These are phyloP conservation scores for Nomada fabriciana DNA, from an alignment of 2,888 invertebrate genomes.

Conservation along the genomic window DNA sequence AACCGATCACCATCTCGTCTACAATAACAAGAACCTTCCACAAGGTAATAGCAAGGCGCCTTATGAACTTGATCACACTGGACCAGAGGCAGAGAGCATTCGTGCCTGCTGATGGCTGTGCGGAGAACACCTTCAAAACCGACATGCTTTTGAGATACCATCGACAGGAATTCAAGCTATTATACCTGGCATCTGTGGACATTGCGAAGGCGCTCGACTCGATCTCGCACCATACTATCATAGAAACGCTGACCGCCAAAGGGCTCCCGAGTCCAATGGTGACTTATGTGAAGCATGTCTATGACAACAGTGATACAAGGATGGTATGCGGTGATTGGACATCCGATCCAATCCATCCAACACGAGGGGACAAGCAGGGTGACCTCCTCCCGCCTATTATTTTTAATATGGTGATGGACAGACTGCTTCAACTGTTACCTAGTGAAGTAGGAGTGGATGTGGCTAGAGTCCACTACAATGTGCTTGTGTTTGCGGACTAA, in stretches of 20 bases:
- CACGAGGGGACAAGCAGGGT: constrained; percentile 64
- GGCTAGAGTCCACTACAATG: not conserved
- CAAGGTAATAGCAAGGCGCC: too few relatives aligned
- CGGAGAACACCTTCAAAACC: constrained; percentile 52
- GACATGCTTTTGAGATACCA: constrained; percentile 35
- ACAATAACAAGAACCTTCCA: too few relatives aligned
- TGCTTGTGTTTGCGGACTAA: constrained; percentile 56
- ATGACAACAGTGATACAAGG: not conserved
- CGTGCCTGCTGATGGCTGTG: constrained; percentile 52
- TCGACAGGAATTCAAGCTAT: not conserved
- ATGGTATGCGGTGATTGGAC: not conserved
- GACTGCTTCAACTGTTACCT: constrained; percentile 20
- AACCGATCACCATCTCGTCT: too few relatives aligned
- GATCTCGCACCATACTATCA: not conserved
- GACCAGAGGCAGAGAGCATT: too few relatives aligned
- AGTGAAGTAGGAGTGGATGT: not conserved
- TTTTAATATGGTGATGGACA: constrained; percentile 60
- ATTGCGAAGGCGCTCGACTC: constrained; percentile 2
- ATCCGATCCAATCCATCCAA: not conserved
- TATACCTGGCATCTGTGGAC: not conserved
- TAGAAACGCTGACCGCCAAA: not conserved
- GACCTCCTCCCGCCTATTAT: constrained; percentile 63
- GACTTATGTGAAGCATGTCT: not conserved
- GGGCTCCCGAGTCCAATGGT: not conserved
- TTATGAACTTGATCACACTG: too few relatives aligned